Evolutionary conservation across 2,113 vertebrate species (phyloP), one percentile per base, ranked within the genome.

Genomic region (Gambusia holbrooki): DNA sequence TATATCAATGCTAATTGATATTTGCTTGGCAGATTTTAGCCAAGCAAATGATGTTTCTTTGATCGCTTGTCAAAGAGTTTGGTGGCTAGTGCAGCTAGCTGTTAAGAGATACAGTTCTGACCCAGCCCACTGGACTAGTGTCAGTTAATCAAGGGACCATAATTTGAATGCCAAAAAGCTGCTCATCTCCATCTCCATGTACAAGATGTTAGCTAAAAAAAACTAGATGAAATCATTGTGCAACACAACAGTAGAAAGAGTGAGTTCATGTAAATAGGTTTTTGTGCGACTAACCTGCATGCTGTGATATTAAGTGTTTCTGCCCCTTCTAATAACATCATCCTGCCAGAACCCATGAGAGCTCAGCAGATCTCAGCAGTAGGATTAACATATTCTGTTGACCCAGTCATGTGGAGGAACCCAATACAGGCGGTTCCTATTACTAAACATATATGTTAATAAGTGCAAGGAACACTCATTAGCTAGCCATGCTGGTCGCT

Each of bases 361-460:
- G 60, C 45, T 83, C 65, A 76, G 73, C 79, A 87, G 83, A 93
- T 87, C 86, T 90, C 84, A 76, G 76, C 82, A 79, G 79, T 19
- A 62, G 73, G 75, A 94, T 94, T 94, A 92, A 84, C 92, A 94
- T 93, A 92, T 93, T 90, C 76, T 94, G 93, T 94, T 93, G 91
- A 93, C 88, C 85, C 81, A 88, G 86, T 90, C 79, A 69, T 86
- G 83, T 67, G 70, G 71, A 89, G 92, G 91, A 93, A 94, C 90
- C 91, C 78, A 88, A 92, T 91, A 89, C 87, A 84, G 73, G 15
- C 51, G 86, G 86, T 80, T 94, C 86, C 77, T 66, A 84, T 93
- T 94, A 93, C 90, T 88, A 93, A 91, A 92, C 85, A 93, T 89
- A 93, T 91, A 93, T 92, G 92, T 92, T 94, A 93, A 92, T 92